Evolutionary conservation across 2,113 vertebrate species (phyloP), one percentile per base, ranked within the genome.

Genomic region (Campylomormyrus tamandua): DNA sequence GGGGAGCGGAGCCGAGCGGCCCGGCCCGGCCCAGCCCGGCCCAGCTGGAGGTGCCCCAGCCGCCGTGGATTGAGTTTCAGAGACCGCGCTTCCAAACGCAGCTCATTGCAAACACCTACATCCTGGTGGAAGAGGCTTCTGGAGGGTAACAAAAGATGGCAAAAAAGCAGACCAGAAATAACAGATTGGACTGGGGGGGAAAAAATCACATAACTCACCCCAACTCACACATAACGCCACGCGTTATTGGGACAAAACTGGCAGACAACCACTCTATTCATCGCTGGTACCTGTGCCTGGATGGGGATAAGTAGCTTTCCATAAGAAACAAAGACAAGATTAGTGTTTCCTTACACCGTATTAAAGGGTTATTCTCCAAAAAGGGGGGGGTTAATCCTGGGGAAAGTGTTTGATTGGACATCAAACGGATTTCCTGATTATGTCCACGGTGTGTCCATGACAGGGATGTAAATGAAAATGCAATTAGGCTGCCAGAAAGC

Each of bases 251-350:
- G 95, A 95, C 92, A 91, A 93, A 96, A 94, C 93, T 93, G 96
- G 95, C 92, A 95, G 95, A 98, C 97, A 98, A 97, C 94, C 94
- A 90, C 90, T 94, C 96, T 95, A 97, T 98, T 98, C 97, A 98
- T 95, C 89, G 92, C 77, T 91, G 93, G 91, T 94, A 95, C 93
- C 94, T 95, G 93, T 93, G 92, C 95, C 95, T 94, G 96, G 95
- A 92, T 91, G 94, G 93, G 96, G 96, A 96, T 96, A 98, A 97
- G 96, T 93, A 95, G 95, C 96, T 97, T 96, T 96, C 93, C 93
- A 6, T 0, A 90, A 94, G 95, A 96, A 96, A 96, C 94, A 94
- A 97, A 97, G 95, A 95, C 94, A 94, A 96, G 96, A 96, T 96
- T 97, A 95, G 92, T 95, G 94, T 95, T 96, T 94, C 95, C 94